A percentile compares a stretch with the other conserved stretches of the same genome.
These are phyloP conservation scores for Tenthredo distinguenda DNA, from an alignment of 2,888 invertebrate genomes.

Conservation along the genomic window DNA sequence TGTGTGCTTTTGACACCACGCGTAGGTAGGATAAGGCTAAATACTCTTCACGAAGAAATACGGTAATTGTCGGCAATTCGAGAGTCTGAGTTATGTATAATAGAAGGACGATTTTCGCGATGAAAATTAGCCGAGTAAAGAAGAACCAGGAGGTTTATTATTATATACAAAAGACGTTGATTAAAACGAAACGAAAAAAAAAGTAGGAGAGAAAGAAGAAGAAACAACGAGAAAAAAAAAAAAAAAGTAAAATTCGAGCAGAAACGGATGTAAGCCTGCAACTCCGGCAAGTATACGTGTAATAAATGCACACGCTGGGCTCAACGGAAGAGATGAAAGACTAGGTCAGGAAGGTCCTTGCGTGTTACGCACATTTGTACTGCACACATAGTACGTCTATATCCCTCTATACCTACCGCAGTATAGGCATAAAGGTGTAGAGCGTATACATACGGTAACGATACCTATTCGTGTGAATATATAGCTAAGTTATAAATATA, in stretches of 20 bases:
- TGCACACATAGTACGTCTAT: not conserved
- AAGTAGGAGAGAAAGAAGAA: not conserved
- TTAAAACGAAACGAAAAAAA: not conserved
- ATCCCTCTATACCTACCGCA: not conserved
- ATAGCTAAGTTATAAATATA: not conserved
- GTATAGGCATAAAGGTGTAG: not conserved
- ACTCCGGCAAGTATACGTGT: not conserved
- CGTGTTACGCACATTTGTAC: slow-evolving; percentile 43
- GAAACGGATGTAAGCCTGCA: slow-evolving; percentile 25
- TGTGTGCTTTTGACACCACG: not conserved
- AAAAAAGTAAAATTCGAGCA: not conserved
- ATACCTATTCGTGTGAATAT: slow-evolving; percentile 30
- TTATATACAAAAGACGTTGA: not conserved
- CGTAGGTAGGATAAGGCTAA: not conserved
- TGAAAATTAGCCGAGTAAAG: not conserved
- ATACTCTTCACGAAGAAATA: not conserved
- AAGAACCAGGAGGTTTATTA: not conserved
- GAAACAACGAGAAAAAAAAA: not conserved
- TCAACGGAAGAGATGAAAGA: slow-evolving; percentile 48
- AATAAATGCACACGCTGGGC: slow-evolving; percentile 32
- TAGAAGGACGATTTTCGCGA: not conserved
- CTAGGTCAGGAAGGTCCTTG: slow-evolving; percentile 51
- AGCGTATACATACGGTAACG: not conserved
- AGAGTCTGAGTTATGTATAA: not conserved
- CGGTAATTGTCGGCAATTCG: not conserved